Percentiles rank a stretch among this genome's conserved stretches.
phyloP scores from a whole-genome alignment of 2,113 vertebrate species.

The Tragelaphus strepsiceros region DNA sequence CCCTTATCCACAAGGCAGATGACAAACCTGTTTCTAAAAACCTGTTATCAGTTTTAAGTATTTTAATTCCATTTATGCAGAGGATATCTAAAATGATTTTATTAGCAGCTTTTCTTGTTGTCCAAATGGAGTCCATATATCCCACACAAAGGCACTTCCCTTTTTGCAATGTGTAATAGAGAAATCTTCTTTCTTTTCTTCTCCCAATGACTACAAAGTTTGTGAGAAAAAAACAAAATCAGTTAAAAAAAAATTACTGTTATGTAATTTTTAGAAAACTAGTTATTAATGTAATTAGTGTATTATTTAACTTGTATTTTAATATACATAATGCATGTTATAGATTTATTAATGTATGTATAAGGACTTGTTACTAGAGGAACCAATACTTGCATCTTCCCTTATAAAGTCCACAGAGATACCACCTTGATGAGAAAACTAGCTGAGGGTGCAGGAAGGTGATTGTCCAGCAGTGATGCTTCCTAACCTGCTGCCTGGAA shows the following conservation, averaged over 20 bases:
- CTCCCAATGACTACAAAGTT: background rate
- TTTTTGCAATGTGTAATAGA: background rate
- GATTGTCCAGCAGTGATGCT: background rate
- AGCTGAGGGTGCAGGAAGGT: background rate
- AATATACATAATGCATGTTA: background rate
- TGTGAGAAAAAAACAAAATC: background rate
- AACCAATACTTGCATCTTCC: background rate
- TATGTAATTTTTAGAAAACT: background rate
- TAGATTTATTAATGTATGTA: background rate
- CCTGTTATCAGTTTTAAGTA: background rate
- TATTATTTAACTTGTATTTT: background rate
- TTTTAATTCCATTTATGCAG: background rate
- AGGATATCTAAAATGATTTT: background rate
- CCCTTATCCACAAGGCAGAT: background rate
- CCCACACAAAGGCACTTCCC: background rate
- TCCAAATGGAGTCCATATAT: background rate
- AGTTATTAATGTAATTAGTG: background rate
- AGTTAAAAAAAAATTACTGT: background rate
- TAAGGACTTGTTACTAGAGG: background rate
- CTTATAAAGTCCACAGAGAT: background rate
- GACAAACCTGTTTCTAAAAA: background rate
- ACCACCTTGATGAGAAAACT: background rate
- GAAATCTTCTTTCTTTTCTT: background rate
- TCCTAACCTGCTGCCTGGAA: background rate
- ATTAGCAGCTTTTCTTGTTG: background rate